Evolutionary conservation across 2,888 invertebrate genomes (phyloP).

Genomic region (Mythimna lalbum): DNA sequence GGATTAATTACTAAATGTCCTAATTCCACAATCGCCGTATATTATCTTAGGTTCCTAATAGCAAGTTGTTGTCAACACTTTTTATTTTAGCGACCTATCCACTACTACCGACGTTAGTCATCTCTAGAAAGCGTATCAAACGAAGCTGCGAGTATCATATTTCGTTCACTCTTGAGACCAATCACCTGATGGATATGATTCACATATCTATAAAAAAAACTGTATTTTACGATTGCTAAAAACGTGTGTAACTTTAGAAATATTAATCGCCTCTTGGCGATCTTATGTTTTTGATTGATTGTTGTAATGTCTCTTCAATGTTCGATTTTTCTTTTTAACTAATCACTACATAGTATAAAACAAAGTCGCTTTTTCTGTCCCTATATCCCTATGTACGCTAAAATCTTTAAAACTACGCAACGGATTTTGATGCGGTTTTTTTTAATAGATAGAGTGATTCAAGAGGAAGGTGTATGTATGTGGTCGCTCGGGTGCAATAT

Average conservation of each 20-base stretch:
- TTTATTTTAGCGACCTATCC: conserved; percentile 34
- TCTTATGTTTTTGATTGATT: conserved; percentile 6
- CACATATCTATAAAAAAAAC: conserved; percentile 23
- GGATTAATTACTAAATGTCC: background rate
- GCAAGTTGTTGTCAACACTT: background rate
- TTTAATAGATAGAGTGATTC: no score
- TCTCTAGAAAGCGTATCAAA: conserved; percentile 39
- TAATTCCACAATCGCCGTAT: conserved; percentile 8
- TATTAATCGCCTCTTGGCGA: background rate
- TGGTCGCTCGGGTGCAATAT: no score
- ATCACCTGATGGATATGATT: conserved; percentile 43
- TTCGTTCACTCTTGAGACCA: conserved; percentile 33
- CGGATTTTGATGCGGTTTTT: no score
- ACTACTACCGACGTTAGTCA: conserved; percentile 22
- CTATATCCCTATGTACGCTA: no score
- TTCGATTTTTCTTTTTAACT: no score
- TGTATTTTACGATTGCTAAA: conserved; percentile 17
- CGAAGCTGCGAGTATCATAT: conserved; percentile 30
- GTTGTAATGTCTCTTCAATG: background rate
- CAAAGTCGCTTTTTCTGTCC: no score
- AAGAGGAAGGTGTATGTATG: no score
- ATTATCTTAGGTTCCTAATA: conserved; percentile 20
- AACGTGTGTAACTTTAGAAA: conserved; percentile 6
- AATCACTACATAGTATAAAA: no score
- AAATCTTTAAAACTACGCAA: no score